phyloP scores from a whole-genome alignment of 2,888 invertebrate genomes.

The Pandemis cinnamomeana region DNA sequence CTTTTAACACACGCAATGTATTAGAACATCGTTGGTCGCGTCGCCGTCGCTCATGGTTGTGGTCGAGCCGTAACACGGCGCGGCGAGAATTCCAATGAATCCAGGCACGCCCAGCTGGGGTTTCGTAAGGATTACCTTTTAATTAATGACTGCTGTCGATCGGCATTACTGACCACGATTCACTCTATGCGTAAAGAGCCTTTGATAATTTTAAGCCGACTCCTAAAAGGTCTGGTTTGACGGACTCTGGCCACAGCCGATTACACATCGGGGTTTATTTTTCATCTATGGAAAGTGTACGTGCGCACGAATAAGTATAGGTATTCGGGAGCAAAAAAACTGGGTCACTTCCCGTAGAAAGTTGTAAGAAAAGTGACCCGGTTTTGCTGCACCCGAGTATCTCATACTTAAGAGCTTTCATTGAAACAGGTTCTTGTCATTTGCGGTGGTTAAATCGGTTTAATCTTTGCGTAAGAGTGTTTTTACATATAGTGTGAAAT shows the following conservation, averaged over 20 bases:
- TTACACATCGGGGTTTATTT: conserved; percentile 25
- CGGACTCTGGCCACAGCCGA: neutral
- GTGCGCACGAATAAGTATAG: neutral
- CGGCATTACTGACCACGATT: conserved; percentile 34
- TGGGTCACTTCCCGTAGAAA: no score
- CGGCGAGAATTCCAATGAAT: neutral
- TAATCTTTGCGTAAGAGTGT: no score
- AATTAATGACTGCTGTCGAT: conserved; percentile 38
- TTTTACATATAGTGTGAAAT: no score
- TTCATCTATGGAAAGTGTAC: conserved; percentile 4
- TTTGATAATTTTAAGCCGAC: conserved; percentile 33
- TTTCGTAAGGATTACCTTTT: conserved; percentile 15
- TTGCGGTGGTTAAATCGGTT: no score
- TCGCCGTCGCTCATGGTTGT: no score
- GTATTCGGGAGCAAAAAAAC: neutral
- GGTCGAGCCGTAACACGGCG: neutral
- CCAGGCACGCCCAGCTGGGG: conserved; percentile 22
- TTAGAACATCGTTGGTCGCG: no score
- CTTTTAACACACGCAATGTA: no score
- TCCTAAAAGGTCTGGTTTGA: conserved; percentile 10
- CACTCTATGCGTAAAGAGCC: conserved; percentile 31
- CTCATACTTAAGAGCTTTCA: no score
- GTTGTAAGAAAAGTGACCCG: no score
- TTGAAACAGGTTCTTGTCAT: no score
- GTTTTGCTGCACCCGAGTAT: no score